Conservation (phyloP, 2,888 invertebrate species). For the Mythimna ferrago region DNA sequence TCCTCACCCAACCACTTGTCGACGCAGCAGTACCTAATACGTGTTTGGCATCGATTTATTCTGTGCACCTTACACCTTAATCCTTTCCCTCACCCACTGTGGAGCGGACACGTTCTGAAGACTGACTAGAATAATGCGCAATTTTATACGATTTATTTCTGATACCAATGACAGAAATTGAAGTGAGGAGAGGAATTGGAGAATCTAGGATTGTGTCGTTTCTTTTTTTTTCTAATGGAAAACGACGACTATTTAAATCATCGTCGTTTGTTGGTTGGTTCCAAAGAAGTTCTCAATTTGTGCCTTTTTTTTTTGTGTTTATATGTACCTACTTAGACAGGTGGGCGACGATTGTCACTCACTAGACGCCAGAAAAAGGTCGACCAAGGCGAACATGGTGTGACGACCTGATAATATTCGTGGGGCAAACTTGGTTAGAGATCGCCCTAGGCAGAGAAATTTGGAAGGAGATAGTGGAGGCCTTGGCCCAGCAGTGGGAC, state of each 20-base stretch:
- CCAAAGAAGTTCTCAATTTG: no score
- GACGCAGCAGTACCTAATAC: slow-evolving; percentile 49
- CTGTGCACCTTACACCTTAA: slow-evolving; percentile 61
- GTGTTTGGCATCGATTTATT: slow-evolving; percentile 67
- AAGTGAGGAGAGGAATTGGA: slow-evolving; percentile 1
- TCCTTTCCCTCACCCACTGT: slow-evolving; percentile 51
- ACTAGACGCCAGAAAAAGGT: no score
- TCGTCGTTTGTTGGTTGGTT: no score
- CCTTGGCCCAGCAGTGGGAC: no score
- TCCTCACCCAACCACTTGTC: slow-evolving; percentile 29
- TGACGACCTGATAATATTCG: no score
- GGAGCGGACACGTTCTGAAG: slow-evolving; percentile 54
- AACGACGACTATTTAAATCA: not conserved
- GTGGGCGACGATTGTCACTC: no score
- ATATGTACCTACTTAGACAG: no score
- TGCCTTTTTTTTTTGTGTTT: no score
- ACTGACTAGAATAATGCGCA: slow-evolving; percentile 62
- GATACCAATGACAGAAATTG: slow-evolving; percentile 23
- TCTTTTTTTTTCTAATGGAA: not conserved
- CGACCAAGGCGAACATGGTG: no score
- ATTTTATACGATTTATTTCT: slow-evolving; percentile 58
- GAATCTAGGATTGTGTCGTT: not conserved
- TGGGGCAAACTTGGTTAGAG: no score
- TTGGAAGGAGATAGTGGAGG: no score
- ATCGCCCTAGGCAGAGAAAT: no score